phyloP scores from a whole-genome alignment of 2,888 invertebrate genomes.

The Callosobruchus maculatus region DNA sequence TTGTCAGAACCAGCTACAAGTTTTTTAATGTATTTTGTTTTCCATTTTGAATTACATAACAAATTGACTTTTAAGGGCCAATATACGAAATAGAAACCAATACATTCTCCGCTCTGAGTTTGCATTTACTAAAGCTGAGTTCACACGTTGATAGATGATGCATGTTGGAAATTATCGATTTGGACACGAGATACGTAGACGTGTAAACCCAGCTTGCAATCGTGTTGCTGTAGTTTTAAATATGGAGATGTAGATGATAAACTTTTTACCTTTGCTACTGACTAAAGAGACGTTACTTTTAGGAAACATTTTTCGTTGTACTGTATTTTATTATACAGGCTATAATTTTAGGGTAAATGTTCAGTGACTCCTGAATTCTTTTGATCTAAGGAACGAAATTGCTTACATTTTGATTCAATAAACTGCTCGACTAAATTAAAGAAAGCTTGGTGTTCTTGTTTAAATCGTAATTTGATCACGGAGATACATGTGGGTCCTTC shows the following conservation, averaged over 20 bases:
- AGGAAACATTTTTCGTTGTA: not conserved
- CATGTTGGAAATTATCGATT: not conserved
- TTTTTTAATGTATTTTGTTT: no score
- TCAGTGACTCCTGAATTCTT: not conserved
- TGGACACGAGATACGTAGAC: not conserved
- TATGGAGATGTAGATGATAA: slow-evolving; percentile 12
- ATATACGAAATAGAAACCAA: no score
- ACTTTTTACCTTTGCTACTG: slow-evolving; percentile 31
- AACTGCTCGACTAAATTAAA: no score
- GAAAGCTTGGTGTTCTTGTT: no score
- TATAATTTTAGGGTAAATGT: not conserved
- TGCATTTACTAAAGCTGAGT: not conserved
- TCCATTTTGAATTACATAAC: no score
- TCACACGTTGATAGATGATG: not conserved
- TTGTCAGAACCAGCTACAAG: no score
- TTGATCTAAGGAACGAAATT: not conserved
- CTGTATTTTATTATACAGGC: not conserved
- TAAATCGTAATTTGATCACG: no score
- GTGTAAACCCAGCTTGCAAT: not conserved
- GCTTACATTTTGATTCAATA: no score
- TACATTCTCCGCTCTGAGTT: no score
- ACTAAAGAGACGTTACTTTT: slow-evolving; percentile 1
- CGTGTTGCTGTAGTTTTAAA: not conserved
- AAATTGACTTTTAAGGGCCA: no score
- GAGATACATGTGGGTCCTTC: no score